Evolutionary conservation across 2,797 vertebrate species (phyloP), one percentile per base, ranked within the genome.

Genomic region (Geotria australis): DNA sequence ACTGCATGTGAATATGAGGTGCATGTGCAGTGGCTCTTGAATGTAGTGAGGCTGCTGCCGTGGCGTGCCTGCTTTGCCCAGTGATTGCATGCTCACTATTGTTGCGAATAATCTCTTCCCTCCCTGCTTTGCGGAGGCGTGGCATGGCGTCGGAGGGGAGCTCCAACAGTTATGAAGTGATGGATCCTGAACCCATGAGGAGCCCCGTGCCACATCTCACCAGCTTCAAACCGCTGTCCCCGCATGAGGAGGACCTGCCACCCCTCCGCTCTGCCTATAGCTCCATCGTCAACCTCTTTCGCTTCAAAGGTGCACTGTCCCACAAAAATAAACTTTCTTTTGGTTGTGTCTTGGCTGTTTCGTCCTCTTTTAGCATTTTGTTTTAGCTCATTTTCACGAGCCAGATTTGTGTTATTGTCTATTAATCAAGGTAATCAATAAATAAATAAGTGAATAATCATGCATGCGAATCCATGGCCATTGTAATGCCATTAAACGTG

Each of bases 221-320:
- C 14, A 89, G 94, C 65, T 98, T 98, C 71, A 96, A 96, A 61
- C 88, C 89, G 2, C 70, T 96, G 70, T 93, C 83, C 46, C 91
- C 91, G 1, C 89, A 96, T 67, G 84, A 86, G 70, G 91, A 98
- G 13, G 89, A 95, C 47, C 89, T 38, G 4, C 24, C 88, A 3
- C 76, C 91, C 1, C 81, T 98, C 60, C 88, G 86, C 64, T 95
- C 91, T 1, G 88, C 89, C 0, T 98, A 98, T 72, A 95, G 89
- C 67, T 98, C 89, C 48, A 93, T 98, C 58, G 88, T 96, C 70
- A 98, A 77, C 70, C 79, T 98, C 60, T 96, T 98, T 66, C 80
- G 91, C 58, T 98, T 96, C 71, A 89, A 72, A 65, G 95, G 79
- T 80, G 91, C 88, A 89, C 67, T 68, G 69, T 3, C 47, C 12